Evolutionary conservation across 92 coral and sea anemone genomes (phyloP).

Genomic region (Virgularia gustaviana): DNA sequence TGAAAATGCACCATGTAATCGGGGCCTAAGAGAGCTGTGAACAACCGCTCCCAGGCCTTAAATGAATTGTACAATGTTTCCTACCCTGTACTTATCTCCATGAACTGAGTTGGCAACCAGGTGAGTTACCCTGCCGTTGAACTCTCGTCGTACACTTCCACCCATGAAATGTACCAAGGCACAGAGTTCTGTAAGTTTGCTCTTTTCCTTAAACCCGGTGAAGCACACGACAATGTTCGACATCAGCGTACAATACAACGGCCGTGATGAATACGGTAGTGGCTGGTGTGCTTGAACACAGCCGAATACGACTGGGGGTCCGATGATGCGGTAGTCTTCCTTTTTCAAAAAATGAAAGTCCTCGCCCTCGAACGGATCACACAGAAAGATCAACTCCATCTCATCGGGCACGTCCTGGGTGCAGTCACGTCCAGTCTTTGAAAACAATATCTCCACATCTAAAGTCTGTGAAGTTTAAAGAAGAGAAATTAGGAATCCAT

Average conservation of each 20-base stretch:
- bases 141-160: slow-evolving; percentile 87
- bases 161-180: slow-evolving; percentile 97
- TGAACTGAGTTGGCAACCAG: slow-evolving; percentile 86
- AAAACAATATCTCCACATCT: slow-evolving; percentile 57
- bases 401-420: slow-evolving; percentile 60
- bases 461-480: slow-evolving; percentile 48
- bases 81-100: slow-evolving; percentile 93
- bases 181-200: slow-evolving; percentile 71
- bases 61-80: background rate
- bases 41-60: no score
- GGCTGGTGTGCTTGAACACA: slow-evolving; percentile 76
- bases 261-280: slow-evolving; percentile 83
- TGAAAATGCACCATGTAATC: no score
- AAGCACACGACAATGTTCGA: slow-evolving; percentile 78
- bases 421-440: slow-evolving; percentile 67
- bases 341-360: slow-evolving; percentile 66
- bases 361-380: slow-evolving; percentile 97
- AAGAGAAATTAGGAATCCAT: background rate
- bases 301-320: slow-evolving; percentile 73
- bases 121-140: slow-evolving; percentile 89
- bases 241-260: slow-evolving; percentile 78
- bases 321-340: slow-evolving; percentile 90
- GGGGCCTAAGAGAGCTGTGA: no score
- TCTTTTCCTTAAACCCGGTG: slow-evolving; percentile 87
- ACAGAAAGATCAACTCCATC: slow-evolving; percentile 72